Evolutionary conservation across 2,797 vertebrate genomes (phyloP).

Genomic region (Epinephelus awoara): DNA sequence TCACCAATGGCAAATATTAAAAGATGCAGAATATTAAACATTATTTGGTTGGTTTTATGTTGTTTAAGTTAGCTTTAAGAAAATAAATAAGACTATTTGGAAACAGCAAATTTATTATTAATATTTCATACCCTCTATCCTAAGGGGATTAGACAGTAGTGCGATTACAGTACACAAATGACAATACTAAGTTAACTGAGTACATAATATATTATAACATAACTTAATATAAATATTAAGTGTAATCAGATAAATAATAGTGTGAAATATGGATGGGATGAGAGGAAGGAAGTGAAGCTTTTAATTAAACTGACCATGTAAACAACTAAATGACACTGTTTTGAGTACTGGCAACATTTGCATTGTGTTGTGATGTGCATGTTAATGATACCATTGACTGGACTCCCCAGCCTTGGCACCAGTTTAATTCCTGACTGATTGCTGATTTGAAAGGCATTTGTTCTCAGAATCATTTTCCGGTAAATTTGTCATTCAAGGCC

Average conservation of each 20-base stretch:
- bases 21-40: too few species aligned
- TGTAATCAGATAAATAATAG: neutral
- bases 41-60: too few species aligned
- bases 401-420: neutral
- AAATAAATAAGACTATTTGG: too few species aligned
- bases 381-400: neutral
- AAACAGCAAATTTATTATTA: too few species aligned
- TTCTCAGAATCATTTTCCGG: conserved; percentile 4
- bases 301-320: neutral
- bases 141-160: neutral
- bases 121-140: too few species aligned
- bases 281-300: neutral
- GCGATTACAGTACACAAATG: neutral
- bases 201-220: neutral
- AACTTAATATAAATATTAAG: neutral
- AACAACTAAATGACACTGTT: neutral
- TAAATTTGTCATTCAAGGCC: conserved; percentile 10
- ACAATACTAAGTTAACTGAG: neutral
- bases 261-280: neutral
- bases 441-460: conserved; percentile 43
- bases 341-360: conserved; percentile 7
- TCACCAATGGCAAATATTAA: too few species aligned
- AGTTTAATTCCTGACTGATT: neutral
- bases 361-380: neutral
- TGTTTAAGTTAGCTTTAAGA: too few species aligned